Base-by-base conservation (phyloP, 1,140 invertebrate genomes). In the Drosophila gunungcola region DNA sequence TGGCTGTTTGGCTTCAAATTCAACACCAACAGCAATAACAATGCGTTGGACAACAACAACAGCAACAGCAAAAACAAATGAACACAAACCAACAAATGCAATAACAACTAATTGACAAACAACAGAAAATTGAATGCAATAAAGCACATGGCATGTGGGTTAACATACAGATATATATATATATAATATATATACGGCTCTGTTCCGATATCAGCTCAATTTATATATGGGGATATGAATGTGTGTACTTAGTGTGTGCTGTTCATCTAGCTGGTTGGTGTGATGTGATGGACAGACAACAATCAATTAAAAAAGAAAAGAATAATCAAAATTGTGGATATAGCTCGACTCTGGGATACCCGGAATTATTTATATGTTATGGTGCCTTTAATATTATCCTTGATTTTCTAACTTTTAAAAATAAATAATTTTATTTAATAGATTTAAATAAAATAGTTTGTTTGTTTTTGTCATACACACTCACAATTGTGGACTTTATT, bases 91-190 rank as follows among this genome's bases (percentile, higher is more conserved):
- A 76, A 32, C 54, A 76, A 52, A 52, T 52, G 7, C 76, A 73
- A 45, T 56, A 67, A 63, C 69, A 61, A 82, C 82, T 86, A 86
- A 86, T 86, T 86, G 82, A 86, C 83, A 86, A 86, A 88, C 83
- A 88, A 86, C 69, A 86, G 82, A 75, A 88, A 86, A 86, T 86
- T 86, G 83, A 86, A 82, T 86, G 82, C 82, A 86, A 86, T 86
- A 86, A 88, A 86, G 75, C 61, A 86, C 81, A 75, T 75, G 60
- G 48, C 52, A 75, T 64, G 48, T 69, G 64, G 67, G 67, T 70
- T 69, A 69, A 69, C 67, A 55, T 70, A 36, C 34, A 13, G 4
- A 10, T 48, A 42, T 32, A 11, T 58, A 55, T 41, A 36, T 68
- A 42, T n/a, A 27, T 3, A n/a, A 11, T 58, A 55, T 41, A 36